Evolutionary conservation across 2,888 invertebrate genomes (phyloP).

Genomic region (Synergus itoensis): DNA sequence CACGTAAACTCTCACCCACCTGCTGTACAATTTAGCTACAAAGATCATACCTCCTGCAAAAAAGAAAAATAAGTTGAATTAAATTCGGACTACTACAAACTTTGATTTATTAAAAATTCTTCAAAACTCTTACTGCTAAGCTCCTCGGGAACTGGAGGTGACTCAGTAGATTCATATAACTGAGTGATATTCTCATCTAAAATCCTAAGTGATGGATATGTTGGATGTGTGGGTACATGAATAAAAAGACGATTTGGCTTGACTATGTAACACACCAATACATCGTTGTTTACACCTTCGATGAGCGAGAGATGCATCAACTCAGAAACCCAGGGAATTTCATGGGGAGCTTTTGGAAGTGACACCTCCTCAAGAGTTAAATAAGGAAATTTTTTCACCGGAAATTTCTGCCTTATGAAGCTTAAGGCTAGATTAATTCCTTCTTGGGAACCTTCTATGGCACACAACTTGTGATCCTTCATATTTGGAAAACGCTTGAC

Average conservation of each 20-base stretch:
- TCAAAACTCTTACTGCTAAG: conserved; percentile 83
- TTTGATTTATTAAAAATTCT: conserved; percentile 1
- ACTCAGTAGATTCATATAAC: conserved; percentile 88
- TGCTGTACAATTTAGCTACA: conserved; percentile 89
- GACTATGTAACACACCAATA: conserved; percentile 91
- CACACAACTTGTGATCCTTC: conserved; percentile 89
- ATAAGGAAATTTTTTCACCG: conserved; percentile 88
- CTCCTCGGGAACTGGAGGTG: conserved; percentile 90
- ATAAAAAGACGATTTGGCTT: conserved; percentile 95
- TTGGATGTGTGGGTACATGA: conserved; percentile 97
- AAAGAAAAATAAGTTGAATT: conserved; percentile 45
- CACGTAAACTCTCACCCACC: conserved; percentile 83
- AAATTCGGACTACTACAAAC: no score
- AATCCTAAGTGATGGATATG: conserved; percentile 90
- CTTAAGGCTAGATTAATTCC: conserved; percentile 91
- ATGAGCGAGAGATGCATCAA: conserved; percentile 88
- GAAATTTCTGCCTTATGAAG: conserved; percentile 92
- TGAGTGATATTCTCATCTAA: conserved; percentile 90
- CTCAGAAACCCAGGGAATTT: conserved; percentile 63
- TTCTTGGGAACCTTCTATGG: conserved; percentile 88
- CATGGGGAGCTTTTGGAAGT: conserved; percentile 53
- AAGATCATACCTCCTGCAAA: conserved; percentile 91
- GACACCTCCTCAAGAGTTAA: conserved; percentile 84
- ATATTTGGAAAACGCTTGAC: conserved; percentile 89
- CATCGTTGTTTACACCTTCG: conserved; percentile 95